Evolutionary conservation across 2,797 vertebrate genomes (phyloP), one percentile per base, ranked within the genome.

Genomic region (Pristis pectinata): DNA sequence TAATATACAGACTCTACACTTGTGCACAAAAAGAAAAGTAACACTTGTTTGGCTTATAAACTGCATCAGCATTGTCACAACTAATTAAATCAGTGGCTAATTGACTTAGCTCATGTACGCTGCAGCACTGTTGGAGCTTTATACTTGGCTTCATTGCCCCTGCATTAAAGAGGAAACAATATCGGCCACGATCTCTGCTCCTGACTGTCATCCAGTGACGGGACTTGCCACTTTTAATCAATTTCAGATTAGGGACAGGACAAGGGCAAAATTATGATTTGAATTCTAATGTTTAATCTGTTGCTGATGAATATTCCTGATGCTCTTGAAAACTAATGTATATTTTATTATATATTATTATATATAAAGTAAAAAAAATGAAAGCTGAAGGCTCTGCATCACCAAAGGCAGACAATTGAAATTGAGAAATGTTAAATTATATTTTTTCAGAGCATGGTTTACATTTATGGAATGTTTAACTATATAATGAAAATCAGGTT

Each of bases 141-240:
- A 30, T 44, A 93, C 44, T 72, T 93, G 41, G 91, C 61, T 49
- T 72, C 67, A 74, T 61, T 24, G 24, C 10, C 67, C 85, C 13
- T 70, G 64, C 37, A 49, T 53, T 72, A 93, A 34, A 27, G 24
- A 93, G 41, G 19, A 27, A 49, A 70, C 10, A 15, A 72, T 72
- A 34, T 53, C 37, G 92, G 22, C n/a, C 61, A 27, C 1, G 24
- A 30, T 74, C 41, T 41, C 67, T 74, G 67, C 64, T 74, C 37
- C 64, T 72, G 64, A 72, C 30, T 72, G 19, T 72, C 5, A 70
- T 34, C 24, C 64, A 30, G n/a, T 59, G 85, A 89, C 59, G 56
- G 85, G 11, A 11, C 17, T 61, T 89, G 85, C 56, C 85, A 89
- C 85, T 30, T 89, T 89, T 89, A n/a, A 89, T 89, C 56, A 89